A percentile compares a stretch with the other conserved stretches of the same genome.
phyloP scores from a whole-genome alignment of 1,140 invertebrate genomes.

The Bombus sylvicola region DNA sequence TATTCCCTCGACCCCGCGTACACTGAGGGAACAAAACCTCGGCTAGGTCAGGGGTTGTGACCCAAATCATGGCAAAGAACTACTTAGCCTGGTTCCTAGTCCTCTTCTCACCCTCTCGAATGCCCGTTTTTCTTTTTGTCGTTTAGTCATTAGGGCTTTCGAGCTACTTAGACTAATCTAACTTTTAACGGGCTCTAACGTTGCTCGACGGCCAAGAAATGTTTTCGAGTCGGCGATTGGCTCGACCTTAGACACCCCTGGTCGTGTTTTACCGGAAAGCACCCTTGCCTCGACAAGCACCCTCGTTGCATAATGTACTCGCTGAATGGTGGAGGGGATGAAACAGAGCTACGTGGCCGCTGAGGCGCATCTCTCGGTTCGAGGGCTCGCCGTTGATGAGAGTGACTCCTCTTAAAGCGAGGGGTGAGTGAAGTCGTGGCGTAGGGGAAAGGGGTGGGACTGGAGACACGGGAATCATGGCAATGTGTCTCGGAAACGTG shows the following conservation, averaged over 20 bases:
- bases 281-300: conserved; percentile 61
- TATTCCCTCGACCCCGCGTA: neutral
- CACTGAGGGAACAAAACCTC: neutral
- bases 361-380: conserved; percentile 50
- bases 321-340: conserved; percentile 45
- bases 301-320: conserved; percentile 70
- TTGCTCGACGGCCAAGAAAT: conserved; percentile 59
- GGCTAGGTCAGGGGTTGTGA: conserved; percentile 6
- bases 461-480: conserved; percentile 28
- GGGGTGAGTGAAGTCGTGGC: neutral
- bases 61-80: conserved; percentile 39
- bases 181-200: conserved; percentile 61
- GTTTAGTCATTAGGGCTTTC: conserved; percentile 60
- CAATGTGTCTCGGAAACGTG: conserved; percentile 59
- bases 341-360: conserved; percentile 45
- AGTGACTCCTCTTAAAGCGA: conserved; percentile 36
- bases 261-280: conserved; percentile 51
- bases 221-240: conserved; percentile 47
- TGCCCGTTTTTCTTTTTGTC: conserved; percentile 41
- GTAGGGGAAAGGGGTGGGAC: neutral
- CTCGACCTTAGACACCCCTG: conserved; percentile 47
- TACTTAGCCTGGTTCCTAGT: conserved; percentile 25
- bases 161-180: conserved; percentile 60
- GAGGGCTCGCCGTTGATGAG: conserved; percentile 54
- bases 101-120: neutral